Evolutionary conservation across 2,797 vertebrate species (phyloP).

Genomic region (Fistularia tabacaria): DNA sequence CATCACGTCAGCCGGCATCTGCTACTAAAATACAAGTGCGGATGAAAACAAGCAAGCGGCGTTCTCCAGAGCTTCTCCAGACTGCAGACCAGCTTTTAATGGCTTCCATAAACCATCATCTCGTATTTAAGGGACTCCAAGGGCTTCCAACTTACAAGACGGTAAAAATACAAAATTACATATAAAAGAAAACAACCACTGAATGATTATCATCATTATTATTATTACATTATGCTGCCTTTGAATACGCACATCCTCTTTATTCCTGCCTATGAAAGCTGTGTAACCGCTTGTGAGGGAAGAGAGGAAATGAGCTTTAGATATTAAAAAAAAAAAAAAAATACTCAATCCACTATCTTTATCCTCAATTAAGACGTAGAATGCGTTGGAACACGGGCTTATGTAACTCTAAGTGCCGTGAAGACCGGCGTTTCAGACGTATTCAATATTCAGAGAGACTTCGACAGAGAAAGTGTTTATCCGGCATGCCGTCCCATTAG

Average conservation of each 20-base stretch:
- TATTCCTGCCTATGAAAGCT: too few relatives aligned
- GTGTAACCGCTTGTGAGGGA: too few relatives aligned
- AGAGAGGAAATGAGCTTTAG: too few relatives aligned
- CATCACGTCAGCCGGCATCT: conserved; percentile 41
- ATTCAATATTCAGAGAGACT: conserved; percentile 32
- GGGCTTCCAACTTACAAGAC: not conserved
- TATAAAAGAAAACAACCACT: too few relatives aligned
- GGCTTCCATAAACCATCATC: conserved; percentile 28
- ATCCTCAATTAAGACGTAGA: not conserved
- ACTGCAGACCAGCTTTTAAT: conserved; percentile 26
- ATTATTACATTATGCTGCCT: too few relatives aligned
- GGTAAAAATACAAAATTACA: not conserved
- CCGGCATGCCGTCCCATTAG: not conserved
- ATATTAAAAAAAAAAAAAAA: too few relatives aligned
- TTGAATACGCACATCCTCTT: too few relatives aligned
- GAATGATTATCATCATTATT: too few relatives aligned
- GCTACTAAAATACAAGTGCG: conserved; percentile 27
- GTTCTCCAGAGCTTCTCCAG: conserved; percentile 22
- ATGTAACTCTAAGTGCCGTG: conserved; percentile 4
- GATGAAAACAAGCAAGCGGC: conserved; percentile 43
- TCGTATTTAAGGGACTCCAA: conserved; percentile 6
- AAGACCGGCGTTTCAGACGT: conserved; percentile 22
- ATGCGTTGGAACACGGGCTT: conserved; percentile 22
- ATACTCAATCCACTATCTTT: too few relatives aligned
- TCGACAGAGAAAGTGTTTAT: conserved; percentile 10